phyloP scores from a whole-genome alignment of 2,888 invertebrate species.

The Lycophotia porphyrea region DNA sequence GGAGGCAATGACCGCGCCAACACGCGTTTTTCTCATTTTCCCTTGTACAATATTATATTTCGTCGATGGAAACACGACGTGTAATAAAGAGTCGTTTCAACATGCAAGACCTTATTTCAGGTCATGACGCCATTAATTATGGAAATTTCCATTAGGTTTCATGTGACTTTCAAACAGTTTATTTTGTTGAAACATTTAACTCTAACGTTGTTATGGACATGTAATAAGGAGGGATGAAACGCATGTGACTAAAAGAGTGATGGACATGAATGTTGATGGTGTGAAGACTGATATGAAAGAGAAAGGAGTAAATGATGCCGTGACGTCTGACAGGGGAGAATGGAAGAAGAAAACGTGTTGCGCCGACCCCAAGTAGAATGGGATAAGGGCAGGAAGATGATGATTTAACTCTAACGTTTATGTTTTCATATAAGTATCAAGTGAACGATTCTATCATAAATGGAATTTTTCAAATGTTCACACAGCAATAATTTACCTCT shows the following conservation, averaged over 20 bases:
- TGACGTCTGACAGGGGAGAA: too few species aligned
- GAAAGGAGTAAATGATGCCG: too few species aligned
- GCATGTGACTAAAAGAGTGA: too few species aligned
- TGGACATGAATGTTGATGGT: too few species aligned
- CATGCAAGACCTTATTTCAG: conserved; percentile 80
- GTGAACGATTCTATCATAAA: background rate
- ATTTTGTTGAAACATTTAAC: conserved; percentile 20
- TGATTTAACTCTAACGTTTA: too few species aligned
- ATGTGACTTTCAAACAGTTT: conserved; percentile 29
- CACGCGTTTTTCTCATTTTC: conserved; percentile 77
- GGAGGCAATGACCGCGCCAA: conserved; percentile 73
- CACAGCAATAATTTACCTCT: background rate
- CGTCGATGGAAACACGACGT: conserved; percentile 72
- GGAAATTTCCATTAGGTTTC: conserved; percentile 44
- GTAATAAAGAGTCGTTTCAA: conserved; percentile 72
- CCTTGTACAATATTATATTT: conserved; percentile 66
- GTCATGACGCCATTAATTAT: conserved; percentile 67
- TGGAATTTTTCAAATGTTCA: background rate
- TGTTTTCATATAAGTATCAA: background rate
- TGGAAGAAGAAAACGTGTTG: too few species aligned
- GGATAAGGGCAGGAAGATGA: too few species aligned
- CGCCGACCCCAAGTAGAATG: too few species aligned
- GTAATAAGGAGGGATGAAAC: too few species aligned
- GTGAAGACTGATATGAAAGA: too few species aligned
- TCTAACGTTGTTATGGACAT: too few species aligned